These are phyloP conservation scores for Acleris sparsana DNA, from an alignment of 2,888 invertebrate genomes.

Conservation along the genomic window DNA sequence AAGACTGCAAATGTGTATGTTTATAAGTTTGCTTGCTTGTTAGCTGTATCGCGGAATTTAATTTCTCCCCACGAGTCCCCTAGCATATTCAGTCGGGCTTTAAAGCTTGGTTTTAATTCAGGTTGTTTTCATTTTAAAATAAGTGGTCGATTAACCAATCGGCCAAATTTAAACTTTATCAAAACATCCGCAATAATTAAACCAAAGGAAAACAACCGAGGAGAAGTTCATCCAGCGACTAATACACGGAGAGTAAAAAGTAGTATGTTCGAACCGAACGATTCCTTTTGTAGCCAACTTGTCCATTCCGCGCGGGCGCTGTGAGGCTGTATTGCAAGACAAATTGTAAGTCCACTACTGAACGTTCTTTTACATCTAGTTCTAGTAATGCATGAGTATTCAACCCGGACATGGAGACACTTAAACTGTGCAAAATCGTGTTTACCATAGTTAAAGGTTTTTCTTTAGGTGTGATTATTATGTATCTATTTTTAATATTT, in stretches of 20 bases:
- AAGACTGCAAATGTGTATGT: too few species aligned
- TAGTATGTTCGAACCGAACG: constrained; percentile 23
- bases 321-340: constrained; percentile 52
- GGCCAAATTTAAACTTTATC: neutral
- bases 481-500: too few species aligned
- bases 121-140: too few species aligned
- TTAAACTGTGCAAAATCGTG: too few species aligned
- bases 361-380: constrained; percentile 39
- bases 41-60: too few species aligned
- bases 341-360: constrained; percentile 54
- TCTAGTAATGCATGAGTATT: constrained; percentile 22
- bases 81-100: too few species aligned
- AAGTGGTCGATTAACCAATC: too few species aligned
- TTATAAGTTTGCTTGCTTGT: too few species aligned
- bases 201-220: constrained; percentile 5
- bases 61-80: too few species aligned
- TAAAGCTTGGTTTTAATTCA: too few species aligned
- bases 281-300: constrained; percentile 51
- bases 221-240: constrained; percentile 16
- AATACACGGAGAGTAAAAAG: constrained; percentile 19
- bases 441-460: too few species aligned
- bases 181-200: constrained; percentile 10
- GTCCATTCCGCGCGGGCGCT: constrained; percentile 52
- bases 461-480: too few species aligned
- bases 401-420: neutral